Base-by-base conservation (phyloP, 2,888 invertebrate genomes). In the Watsonalla cultraria region DNA sequence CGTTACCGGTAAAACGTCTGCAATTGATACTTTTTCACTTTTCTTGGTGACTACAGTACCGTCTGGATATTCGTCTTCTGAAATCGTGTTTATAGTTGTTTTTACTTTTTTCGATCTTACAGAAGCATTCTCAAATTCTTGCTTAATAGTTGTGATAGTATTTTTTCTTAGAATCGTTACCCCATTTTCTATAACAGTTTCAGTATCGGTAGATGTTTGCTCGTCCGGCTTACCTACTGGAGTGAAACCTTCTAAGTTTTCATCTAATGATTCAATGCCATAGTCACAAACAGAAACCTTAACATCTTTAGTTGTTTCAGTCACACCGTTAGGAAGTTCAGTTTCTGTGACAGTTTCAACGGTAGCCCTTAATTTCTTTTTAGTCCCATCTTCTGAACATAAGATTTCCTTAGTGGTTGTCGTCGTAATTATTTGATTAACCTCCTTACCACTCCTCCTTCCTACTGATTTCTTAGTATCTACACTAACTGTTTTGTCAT, bases 1-100 rank as follows among this genome's bases (percentile, higher is more conserved):
- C 1, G 69, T 68, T 56, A 77, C 77, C 15, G 77, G 58, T n/a
- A 75, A 70, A 50, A 83, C 68, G 58, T 91, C 90, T 51, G 82
- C 78, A 46, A 90, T 79, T 7, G 87, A 86, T 35, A 86, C 76
- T 61, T 88, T 91, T 72, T 88, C 87, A 64, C 80, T 88, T 53
- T 80, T 87, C 58, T 86, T 87, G 0, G 82, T 85, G 48, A 84
- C 69, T 0, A 88, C 70, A n/a, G 86, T 81, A 5, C 89, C 87
- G 70, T 90, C 85, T 6, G 87, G 87, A 59, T 81, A 67, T 73
- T 86, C 82, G 62, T 91, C 88, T 76, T 87, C 87, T 53, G 74
- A 76, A 2, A 79, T 56, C 14, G 82, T 84, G 60, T 70, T 80
- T 6, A 84, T 70, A 4, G 71, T 75, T 6, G 85, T 88, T 70